Base-by-base conservation (phyloP, 2,888 invertebrate species). In the Prosapia bicincta region DNA sequence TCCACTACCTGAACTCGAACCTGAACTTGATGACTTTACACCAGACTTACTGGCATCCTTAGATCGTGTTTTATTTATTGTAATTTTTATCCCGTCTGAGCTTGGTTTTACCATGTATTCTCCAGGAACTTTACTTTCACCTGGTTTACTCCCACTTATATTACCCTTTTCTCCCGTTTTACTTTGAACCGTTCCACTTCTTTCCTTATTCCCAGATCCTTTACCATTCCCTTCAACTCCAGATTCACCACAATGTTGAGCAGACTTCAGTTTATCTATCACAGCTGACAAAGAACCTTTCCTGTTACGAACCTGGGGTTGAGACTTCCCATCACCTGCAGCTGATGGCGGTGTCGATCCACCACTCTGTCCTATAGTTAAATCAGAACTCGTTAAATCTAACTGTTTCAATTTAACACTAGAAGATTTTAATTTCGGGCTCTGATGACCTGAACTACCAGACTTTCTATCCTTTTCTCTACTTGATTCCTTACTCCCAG, bases 81-180 rank as follows among this genome's bases (percentile, higher is more conserved):
- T 97, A 74, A 97, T 90, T 84, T 96, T 97, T 86, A 97, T 94
- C 3, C 95, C 95, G 81, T 95, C 95, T 20, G 91, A 91, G 83
- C 95, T 94, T 23, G 93, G 93, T 83, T 96, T 96, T 0, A 96
- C 94, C 91, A 94, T 94, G 82, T 96, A 96, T 82, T 95, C 95
- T 0, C 85, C 85, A 28, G 92, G 91, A 83, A 81, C 83, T 76
- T 85, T 86, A 1, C 84, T 83, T 68, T 85, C 85, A 23, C 79
- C 80, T 0, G 83, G 79, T 75, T 84, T 85, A 38, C 81, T 83
- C 26, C 77, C 78, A 30, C 78, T 78, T 1, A 77, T 72, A 67
- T 78, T 79, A 6, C 68, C 67, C 20, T 74, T 74, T 43, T 78
- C 79, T n/a, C 78, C 79, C 0, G 78, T 74, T 77, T 80, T 80